Evolutionary conservation across 92 coral and sea anemone genomes (phyloP).

Genomic region (Bergia sp.): DNA sequence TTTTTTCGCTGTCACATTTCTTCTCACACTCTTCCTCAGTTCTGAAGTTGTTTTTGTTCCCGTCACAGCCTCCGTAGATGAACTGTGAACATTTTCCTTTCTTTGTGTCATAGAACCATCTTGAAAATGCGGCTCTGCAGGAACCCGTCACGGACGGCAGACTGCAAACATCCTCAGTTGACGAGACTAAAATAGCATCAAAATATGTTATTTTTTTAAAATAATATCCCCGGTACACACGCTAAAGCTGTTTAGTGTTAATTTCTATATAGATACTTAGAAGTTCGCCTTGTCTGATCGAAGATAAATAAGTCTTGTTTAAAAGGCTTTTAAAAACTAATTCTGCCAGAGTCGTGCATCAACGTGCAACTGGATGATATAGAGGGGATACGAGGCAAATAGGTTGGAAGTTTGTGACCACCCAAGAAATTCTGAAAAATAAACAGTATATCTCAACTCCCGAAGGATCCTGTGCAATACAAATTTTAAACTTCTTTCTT

Average conservation of each 20-base stretch:
- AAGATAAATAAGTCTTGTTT: too few species aligned
- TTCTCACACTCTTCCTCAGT: slow-evolving; percentile 13
- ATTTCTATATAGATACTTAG: too few species aligned
- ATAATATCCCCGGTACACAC: not conserved
- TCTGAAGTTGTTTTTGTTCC: slow-evolving; percentile 8
- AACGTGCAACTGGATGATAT: too few species aligned
- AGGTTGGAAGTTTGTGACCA: too few species aligned
- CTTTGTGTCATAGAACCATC: slow-evolving; percentile 22
- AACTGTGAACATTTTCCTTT: slow-evolving; percentile 12
- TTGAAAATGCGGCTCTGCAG: slow-evolving; percentile 1
- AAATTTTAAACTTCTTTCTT: too few species aligned
- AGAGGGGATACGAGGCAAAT: too few species aligned
- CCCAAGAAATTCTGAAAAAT: too few species aligned
- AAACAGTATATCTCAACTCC: too few species aligned
- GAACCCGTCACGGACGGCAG: slow-evolving; percentile 7
- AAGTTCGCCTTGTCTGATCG: too few species aligned
- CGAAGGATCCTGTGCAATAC: too few species aligned
- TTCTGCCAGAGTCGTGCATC: too few species aligned
- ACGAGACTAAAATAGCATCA: not conserved
- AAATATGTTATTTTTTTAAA: not conserved
- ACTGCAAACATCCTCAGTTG: slow-evolving; percentile 1
- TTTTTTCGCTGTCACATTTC: slow-evolving; percentile 20
- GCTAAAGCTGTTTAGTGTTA: not conserved
- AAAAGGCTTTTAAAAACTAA: too few species aligned
- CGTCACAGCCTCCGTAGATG: slow-evolving; percentile 22